Base-by-base conservation (phyloP, 2,888 invertebrate species). In the Crioceris asparagi region DNA sequence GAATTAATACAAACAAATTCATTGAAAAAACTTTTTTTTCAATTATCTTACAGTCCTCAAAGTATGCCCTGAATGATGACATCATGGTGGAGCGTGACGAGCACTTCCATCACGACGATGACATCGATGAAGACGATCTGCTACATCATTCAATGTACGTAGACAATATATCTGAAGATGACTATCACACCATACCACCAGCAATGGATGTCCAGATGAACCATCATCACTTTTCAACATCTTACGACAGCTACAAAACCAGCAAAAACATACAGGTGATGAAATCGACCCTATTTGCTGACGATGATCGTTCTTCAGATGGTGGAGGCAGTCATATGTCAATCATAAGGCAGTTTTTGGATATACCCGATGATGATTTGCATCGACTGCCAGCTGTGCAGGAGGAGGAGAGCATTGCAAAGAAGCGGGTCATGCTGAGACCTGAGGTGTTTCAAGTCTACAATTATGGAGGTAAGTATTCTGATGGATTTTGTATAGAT, bases 101-200 rank as follows among this genome's bases (percentile, higher is more conserved):
- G 17, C 44, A 41, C 12, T 48, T 44, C 19, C 37, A 38, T n/a
- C n/a, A n/a, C n/a, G n/a, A n/a, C n/a, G n/a, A n/a, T n/a, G n/a
- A 27, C 5, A 27, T 15, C 26, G 38, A 41, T 6, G 48, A 54
- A 32, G 48, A 49, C 10, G 54, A 54, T 31, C 4, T 53, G 6
- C 39, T 55, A 10, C 50, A 49, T 23, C 50, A 53, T 14, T 51
- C 52, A 25, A 52, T 54, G 53, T 49, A 51, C n/a, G 47, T 51
- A 7, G 53, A 55, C 35, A 46, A 53, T 35, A 39, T 48, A n/a
- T 46, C 46, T 2, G 54, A 54, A 16, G 52, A 52, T 15, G 50
- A 52, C 18, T 53, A 45, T 25, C 44, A 39, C 25, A 36, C 35
- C 2, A 44, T 49, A 3, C 47, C 46, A 1, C 23, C 38, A 2